Percentiles rank a stretch among this genome's conserved stretches.
Evolutionary conservation across 2,888 invertebrate species (phyloP).

Genomic region (Pristionchus mayeri): DNA sequence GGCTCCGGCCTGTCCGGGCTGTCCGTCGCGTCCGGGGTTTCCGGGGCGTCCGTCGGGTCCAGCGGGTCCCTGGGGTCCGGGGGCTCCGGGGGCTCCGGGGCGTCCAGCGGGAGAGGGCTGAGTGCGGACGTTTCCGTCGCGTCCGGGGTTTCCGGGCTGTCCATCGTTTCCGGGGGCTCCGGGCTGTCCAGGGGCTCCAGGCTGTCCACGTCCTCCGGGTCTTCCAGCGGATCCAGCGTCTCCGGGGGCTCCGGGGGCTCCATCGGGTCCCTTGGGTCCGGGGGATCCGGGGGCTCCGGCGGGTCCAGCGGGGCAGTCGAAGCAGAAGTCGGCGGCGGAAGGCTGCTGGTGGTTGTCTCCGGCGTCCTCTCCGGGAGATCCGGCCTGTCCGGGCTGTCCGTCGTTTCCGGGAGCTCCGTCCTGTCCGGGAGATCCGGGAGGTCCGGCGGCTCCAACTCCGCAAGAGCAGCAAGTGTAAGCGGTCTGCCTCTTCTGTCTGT

Average conservation of each 20-base stretch:
- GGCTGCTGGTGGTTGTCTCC: conserved; percentile 18
- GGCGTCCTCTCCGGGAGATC: conserved; percentile 45
- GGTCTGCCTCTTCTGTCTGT: conserved; percentile 35
- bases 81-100: conserved; percentile 48
- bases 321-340: conserved; percentile 47
- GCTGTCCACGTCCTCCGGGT: conserved; percentile 48
- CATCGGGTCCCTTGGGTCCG: conserved; percentile 49
- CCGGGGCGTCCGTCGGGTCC: conserved; percentile 51
- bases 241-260: conserved; percentile 46
- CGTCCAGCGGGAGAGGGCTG: conserved; percentile 47
- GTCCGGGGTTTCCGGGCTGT: conserved; percentile 49
- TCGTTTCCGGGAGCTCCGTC: conserved; percentile 48
- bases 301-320: conserved; percentile 51
- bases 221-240: conserved; percentile 45
- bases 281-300: conserved; percentile 44
- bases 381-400: conserved; percentile 47
- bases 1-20: conserved; percentile 48
- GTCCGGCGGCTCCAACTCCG: conserved; percentile 48
- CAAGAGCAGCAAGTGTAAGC: conserved; percentile 48
- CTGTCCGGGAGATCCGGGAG: conserved; percentile 48
- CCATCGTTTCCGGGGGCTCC: conserved; percentile 50
- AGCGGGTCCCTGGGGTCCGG: conserved; percentile 52
- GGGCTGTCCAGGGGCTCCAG: conserved; percentile 48
- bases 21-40: conserved; percentile 50
- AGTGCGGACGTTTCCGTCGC: conserved; percentile 48